These are phyloP conservation scores for Drosophila melanogaster DNA, from an alignment of 1,140 invertebrate species.

Conservation along the genomic window Release_6_plus_ISO1_MT NT_037436.4:8760001-8760500, in stretches of 20 bases:
- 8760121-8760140: conserved; percentile 89
- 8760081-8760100: background rate
- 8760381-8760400: conserved; percentile 39
- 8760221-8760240: conserved; percentile 86
- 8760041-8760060: conserved; percentile 14
- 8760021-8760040: background rate
- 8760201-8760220: conserved; percentile 89
- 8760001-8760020: conserved; percentile 14
- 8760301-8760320: conserved; percentile 86
- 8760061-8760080: conserved; percentile 2
- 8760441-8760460: conserved; percentile 53
- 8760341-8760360: conserved; percentile 87
- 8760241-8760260: conserved; percentile 87
- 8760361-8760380: conserved; percentile 80
- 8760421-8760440: conserved; percentile 17
- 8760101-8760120: conserved; percentile 84
- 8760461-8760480: conserved; percentile 55
- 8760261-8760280: conserved; percentile 88
- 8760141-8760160: conserved; percentile 90
- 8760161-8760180: conserved; percentile 86
- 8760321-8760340: conserved; percentile 87
- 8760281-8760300: conserved; percentile 87
- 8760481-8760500: conserved; percentile 13
- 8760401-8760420: conserved; percentile 17
- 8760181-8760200: conserved; percentile 89